Evolutionary conservation across 2,797 vertebrate genomes (phyloP).

Genomic region (Capromys pilorides): DNA sequence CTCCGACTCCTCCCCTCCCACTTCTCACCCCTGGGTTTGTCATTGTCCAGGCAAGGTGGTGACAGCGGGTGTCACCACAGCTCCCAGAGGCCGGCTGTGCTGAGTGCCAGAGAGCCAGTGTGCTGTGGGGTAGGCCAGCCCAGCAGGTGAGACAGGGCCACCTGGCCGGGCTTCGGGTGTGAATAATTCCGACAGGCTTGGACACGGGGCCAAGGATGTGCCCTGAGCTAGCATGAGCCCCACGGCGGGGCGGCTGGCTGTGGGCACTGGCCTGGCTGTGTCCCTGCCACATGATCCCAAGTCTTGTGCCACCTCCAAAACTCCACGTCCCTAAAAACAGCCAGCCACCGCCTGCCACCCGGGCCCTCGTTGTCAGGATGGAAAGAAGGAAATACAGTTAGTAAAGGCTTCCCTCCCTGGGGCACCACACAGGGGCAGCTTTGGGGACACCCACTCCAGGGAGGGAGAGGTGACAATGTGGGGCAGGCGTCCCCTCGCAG

Average conservation of each 20-base stretch:
- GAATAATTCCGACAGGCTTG: not conserved
- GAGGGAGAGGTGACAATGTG: not conserved
- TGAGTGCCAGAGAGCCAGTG: no score
- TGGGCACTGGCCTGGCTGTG: not conserved
- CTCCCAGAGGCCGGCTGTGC: not conserved
- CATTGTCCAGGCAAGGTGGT: not conserved
- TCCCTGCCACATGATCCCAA: not conserved
- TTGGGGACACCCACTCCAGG: not conserved
- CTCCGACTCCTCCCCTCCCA: not conserved
- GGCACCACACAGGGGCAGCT: not conserved
- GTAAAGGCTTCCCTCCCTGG: not conserved
- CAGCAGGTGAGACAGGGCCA: not conserved
- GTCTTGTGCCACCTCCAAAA: not conserved
- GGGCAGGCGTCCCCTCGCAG: not conserved
- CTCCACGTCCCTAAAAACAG: rapidly evolving
- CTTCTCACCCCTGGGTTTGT: not conserved
- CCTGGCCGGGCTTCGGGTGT: not conserved
- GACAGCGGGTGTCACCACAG: not conserved
- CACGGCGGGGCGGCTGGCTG: not conserved
- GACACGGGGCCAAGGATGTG: no score
- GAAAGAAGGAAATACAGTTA: no score
- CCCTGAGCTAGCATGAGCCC: no score
- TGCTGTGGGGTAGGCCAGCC: no score
- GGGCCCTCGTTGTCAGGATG: no score
- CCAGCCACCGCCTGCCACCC: no score